phyloP scores from a whole-genome alignment of 53 echinoderm and acorn worm genomes.

The Stichopus horrens region DNA sequence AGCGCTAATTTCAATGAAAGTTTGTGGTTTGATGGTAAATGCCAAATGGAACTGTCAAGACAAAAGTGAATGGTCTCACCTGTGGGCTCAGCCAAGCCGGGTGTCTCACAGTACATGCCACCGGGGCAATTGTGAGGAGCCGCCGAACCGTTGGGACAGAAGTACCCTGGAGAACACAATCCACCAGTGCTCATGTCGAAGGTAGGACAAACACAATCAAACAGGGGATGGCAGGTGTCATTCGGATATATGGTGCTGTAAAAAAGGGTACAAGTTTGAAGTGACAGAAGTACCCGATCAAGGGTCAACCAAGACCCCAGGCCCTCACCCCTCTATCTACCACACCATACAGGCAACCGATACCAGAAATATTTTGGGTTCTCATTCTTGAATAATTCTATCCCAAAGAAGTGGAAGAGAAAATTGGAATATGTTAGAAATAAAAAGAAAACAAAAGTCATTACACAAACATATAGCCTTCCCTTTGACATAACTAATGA shows the following conservation, averaged over 20 bases:
- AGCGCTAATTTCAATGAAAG: no score
- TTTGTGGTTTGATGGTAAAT: no score
- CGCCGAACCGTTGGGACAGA: constrained; percentile 83
- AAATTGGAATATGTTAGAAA: no score
- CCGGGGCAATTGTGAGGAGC: constrained; percentile 69
- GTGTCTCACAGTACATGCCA: constrained; percentile 95
- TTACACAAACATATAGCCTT: no score
- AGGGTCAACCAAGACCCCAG: neutral
- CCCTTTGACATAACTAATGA: no score
- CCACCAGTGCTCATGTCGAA: constrained; percentile 90
- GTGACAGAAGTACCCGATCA: neutral
- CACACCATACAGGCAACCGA: no score
- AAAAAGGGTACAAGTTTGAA: neutral
- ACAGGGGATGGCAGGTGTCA: constrained; percentile 82
- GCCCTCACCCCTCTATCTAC: no score
- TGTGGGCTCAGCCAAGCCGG: constrained; percentile 82
- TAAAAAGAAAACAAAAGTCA: no score
- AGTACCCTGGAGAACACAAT: constrained; percentile 87
- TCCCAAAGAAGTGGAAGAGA: no score
- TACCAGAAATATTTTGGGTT: no score
- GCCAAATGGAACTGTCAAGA: no score
- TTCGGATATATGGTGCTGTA: constrained; percentile 67
- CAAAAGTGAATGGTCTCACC: constrained; percentile 43
- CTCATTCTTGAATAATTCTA: no score
- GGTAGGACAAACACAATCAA: constrained; percentile 91